Conservation (phyloP, 2,888 invertebrate genomes). For the Salpingus planirostris region DNA sequence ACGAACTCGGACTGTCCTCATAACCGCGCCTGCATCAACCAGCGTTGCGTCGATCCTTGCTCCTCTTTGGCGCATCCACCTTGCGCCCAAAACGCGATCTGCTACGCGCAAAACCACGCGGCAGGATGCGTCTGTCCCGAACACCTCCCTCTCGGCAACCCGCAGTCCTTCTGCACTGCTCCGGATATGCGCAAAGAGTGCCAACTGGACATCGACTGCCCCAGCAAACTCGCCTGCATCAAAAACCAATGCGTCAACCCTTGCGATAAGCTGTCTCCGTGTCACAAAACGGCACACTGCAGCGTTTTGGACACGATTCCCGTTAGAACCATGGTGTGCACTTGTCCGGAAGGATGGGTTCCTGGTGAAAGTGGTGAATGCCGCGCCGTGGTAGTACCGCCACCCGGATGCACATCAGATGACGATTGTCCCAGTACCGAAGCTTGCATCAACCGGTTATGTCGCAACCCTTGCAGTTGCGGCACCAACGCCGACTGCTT, state of each 20-base stretch:
- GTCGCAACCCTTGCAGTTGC: conserved; percentile 81
- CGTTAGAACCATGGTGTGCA: conserved; percentile 79
- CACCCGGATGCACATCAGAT: conserved; percentile 69
- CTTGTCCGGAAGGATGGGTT: conserved; percentile 77
- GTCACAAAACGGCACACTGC: conserved; percentile 65
- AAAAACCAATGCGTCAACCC: conserved; percentile 70
- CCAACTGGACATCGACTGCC: conserved; percentile 68
- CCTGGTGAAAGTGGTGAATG: conserved; percentile 74
- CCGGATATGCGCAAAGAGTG: conserved; percentile 52
- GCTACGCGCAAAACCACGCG: conserved; percentile 70
- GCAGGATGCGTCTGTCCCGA: conserved; percentile 78
- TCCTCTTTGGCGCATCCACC: conserved; percentile 54
- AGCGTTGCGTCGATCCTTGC: conserved; percentile 75
- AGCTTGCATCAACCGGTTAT: conserved; percentile 78
- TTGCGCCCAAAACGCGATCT: conserved; percentile 77
- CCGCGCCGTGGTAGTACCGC: conserved; percentile 59
- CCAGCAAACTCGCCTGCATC: conserved; percentile 72
- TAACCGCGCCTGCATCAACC: conserved; percentile 61
- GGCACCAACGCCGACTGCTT: conserved; percentile 76
- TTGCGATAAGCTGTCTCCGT: conserved; percentile 67
- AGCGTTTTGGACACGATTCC: conserved; percentile 78
- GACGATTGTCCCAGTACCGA: conserved; percentile 69
- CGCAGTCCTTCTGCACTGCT: conserved; percentile 63
- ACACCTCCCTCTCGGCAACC: conserved; percentile 69
- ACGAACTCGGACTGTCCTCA: conserved; percentile 70